Evolutionary conservation across 2,888 invertebrate genomes (phyloP).

Genomic region (Masnerella sp.): DNA sequence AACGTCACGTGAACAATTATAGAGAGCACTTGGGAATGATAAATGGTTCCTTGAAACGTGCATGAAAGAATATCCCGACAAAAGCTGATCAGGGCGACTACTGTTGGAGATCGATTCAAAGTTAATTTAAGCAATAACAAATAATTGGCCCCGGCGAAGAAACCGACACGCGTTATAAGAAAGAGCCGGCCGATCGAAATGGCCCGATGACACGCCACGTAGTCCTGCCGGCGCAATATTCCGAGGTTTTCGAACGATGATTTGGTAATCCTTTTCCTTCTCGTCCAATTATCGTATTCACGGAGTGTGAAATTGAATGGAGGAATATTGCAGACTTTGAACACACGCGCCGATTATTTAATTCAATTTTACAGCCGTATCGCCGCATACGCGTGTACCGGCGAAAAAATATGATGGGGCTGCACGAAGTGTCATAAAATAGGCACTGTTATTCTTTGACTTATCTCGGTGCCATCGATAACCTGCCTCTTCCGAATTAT

Average conservation of each 20-base stretch:
- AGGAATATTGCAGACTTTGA: slow-evolving; percentile 61
- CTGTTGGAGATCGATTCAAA: slow-evolving; percentile 65
- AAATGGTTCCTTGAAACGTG: slow-evolving; percentile 48
- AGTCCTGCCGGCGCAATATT: slow-evolving; percentile 44
- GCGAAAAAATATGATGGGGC: slow-evolving; percentile 33
- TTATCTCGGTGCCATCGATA: slow-evolving; percentile 30
- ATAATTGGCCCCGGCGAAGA: slow-evolving; percentile 71
- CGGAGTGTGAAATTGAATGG: slow-evolving; percentile 62
- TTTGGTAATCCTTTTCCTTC: slow-evolving; percentile 61
- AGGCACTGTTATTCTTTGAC: slow-evolving; percentile 1
- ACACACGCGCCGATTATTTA: slow-evolving; percentile 61
- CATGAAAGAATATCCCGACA: slow-evolving; percentile 47
- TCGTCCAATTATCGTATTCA: slow-evolving; percentile 62
- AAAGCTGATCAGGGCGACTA: slow-evolving; percentile 61
- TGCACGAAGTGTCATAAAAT: slow-evolving; percentile 42
- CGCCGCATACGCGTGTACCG: slow-evolving; percentile 18
- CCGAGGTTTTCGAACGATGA: slow-evolving; percentile 59
- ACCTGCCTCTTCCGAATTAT: slow-evolving; percentile 25
- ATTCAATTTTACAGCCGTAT: slow-evolving; percentile 52
- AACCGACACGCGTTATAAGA: slow-evolving; percentile 64
- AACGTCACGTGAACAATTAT: slow-evolving; percentile 49
- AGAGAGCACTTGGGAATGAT: slow-evolving; percentile 39
- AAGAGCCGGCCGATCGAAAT: slow-evolving; percentile 63
- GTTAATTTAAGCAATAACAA: slow-evolving; percentile 74
- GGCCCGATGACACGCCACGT: slow-evolving; percentile 71